Base-by-base conservation (phyloP, 2,113 vertebrate species). In the Hyperopisus bebe region DNA sequence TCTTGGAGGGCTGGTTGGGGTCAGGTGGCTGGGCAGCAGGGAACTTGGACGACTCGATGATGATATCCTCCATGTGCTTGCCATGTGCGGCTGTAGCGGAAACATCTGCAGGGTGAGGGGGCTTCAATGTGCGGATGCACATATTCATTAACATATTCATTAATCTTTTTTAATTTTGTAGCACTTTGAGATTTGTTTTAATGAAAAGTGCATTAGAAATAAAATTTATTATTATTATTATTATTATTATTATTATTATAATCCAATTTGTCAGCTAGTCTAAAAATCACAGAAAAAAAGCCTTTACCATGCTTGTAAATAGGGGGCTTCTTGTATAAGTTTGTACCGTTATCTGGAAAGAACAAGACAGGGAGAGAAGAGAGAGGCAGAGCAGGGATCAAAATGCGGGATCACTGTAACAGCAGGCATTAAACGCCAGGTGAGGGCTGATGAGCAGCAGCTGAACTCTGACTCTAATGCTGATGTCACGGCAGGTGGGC, bases 31-130 rank as follows among this genome's bases (percentile, higher is more conserved):
- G 96, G 7, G 98, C 98, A 0, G 98, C 97, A 0, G 98, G 98
- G 90, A 99, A 99, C 92, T 97, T 98, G 77, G 98, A 99, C 2
- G 97, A 98, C 62, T 99, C 97, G 0, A 99, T 98, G 95, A 99
- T 99, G 93, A 97, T 84, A 55, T 97, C 98, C 92, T 98, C 97
- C 0, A 97, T 97, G 89, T 98, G 97, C 88, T 97, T 98, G 88
- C 95, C 95, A 24, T 96, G 97, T 89, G 96, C 96, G 87, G 95
- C 62, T 0, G 94, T 90, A 5, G 93, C 70, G 0, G 91, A 89
- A 48, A 92, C 90, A 3, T 96, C 96, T 97, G 93, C 2, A 42
- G 13, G 0, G 1, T 89, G 51, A 1, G 44, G 19, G 27, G 46
- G 35, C 3, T 7, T 55, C 53, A n/a, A 46, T 9, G 47, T n/a